Conservation (phyloP, 2,888 invertebrate genomes). For the Caenorhabditis macrosperma region DNA sequence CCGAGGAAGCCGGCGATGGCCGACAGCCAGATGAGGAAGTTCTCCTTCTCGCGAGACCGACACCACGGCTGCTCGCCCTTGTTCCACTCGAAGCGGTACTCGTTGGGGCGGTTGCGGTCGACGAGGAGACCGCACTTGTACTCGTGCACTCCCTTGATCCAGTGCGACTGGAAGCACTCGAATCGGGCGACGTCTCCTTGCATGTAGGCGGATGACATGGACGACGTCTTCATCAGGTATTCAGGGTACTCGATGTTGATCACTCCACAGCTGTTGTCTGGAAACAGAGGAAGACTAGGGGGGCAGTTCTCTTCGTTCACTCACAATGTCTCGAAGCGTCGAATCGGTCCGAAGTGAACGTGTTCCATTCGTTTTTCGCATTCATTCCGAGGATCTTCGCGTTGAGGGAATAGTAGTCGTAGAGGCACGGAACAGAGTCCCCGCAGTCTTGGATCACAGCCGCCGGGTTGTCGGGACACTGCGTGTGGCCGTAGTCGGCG, state of each 20-base stretch:
- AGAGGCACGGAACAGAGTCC: slow-evolving; percentile 69
- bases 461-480: slow-evolving; percentile 78
- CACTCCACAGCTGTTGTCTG: slow-evolving; percentile 79
- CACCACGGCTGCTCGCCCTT: slow-evolving; percentile 80
- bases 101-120: slow-evolving; percentile 75
- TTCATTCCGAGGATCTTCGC: slow-evolving; percentile 71
- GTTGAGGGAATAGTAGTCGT: slow-evolving; percentile 75
- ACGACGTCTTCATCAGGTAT: slow-evolving; percentile 78
- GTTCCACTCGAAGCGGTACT: slow-evolving; percentile 80
- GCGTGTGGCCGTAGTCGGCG: slow-evolving; percentile 69
- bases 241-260: slow-evolving; percentile 80
- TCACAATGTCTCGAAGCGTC: slow-evolving; percentile 75
- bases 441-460: slow-evolving; percentile 72
- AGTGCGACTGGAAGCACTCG: slow-evolving; percentile 79
- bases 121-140: slow-evolving; percentile 78
- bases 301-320: background rate
- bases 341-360: slow-evolving; percentile 71
- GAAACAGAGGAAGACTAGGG: slow-evolving; percentile 14
- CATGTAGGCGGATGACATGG: slow-evolving; percentile 76
- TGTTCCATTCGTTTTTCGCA: slow-evolving; percentile 68
- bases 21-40: slow-evolving; percentile 78
- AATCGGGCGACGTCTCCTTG: slow-evolving; percentile 79
- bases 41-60: slow-evolving; percentile 78
- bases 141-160: slow-evolving; percentile 78
- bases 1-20: slow-evolving; percentile 71